phyloP scores from a whole-genome alignment of 2,797 vertebrate species.

The Centroberyx gerrardi region DNA sequence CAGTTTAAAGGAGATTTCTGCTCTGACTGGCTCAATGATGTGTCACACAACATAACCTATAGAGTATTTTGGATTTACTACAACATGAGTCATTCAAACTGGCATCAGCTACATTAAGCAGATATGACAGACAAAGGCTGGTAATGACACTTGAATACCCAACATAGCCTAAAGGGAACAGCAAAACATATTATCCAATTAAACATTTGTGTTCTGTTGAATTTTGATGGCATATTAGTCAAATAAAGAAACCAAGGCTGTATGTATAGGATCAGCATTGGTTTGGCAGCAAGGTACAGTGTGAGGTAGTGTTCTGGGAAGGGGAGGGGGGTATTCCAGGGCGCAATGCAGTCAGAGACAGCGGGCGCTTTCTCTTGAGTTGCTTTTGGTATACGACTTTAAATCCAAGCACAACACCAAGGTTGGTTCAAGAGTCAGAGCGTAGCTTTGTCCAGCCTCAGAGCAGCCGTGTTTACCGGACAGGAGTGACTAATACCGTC shows the following conservation, averaged over 20 bases:
- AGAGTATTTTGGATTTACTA: too few relatives aligned
- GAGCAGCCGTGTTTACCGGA: conserved; percentile 65
- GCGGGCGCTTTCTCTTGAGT: conserved; percentile 73
- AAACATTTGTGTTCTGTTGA: background rate
- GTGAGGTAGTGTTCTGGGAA: conserved; percentile 73
- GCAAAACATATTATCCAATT: background rate
- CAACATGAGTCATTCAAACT: too few relatives aligned
- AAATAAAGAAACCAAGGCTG: conserved; percentile 37
- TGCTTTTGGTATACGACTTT: conserved; percentile 64
- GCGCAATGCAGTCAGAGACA: conserved; percentile 66
- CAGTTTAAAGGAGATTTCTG: background rate
- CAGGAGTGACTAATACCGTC: conserved; percentile 66
- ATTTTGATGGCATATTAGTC: conserved; percentile 7
- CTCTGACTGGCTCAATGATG: too few relatives aligned
- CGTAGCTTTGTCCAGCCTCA: conserved; percentile 58
- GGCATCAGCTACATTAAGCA: too few relatives aligned
- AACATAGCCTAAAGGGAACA: too few relatives aligned
- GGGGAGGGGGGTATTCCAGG: conserved; percentile 68
- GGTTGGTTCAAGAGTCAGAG: conserved; percentile 68
- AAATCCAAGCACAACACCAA: conserved; percentile 82
- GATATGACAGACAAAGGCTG: too few relatives aligned
- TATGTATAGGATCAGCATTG: conserved; percentile 49
- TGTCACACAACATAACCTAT: too few relatives aligned
- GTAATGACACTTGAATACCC: too few relatives aligned
- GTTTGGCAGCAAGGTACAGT: conserved; percentile 63